Conservation (phyloP, 2,797 vertebrate species). For the Carcharodon carcharias region DNA sequence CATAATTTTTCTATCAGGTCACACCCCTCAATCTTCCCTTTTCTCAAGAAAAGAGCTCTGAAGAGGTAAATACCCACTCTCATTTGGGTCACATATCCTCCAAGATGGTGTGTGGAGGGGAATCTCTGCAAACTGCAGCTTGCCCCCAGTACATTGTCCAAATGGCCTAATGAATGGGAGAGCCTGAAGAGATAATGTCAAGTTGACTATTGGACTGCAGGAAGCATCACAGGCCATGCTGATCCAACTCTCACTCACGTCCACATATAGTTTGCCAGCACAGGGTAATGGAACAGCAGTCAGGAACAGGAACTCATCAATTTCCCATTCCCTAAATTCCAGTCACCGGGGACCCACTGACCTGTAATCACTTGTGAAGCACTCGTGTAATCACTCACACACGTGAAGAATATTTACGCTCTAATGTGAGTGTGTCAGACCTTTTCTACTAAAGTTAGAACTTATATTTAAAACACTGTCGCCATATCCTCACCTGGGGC, state of each 20-base stretch:
- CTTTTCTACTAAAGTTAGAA: background rate
- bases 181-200: background rate
- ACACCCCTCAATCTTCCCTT: no score
- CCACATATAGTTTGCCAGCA: background rate
- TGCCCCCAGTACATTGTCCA: background rate
- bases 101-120: no score
- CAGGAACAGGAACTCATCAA: background rate
- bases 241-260: background rate
- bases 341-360: background rate
- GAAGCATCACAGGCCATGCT: background rate
- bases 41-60: no score
- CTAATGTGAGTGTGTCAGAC: background rate
- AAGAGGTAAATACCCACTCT: no score
- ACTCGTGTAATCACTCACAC: no score
- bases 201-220: background rate
- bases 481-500: background rate
- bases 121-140: background rate
- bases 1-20: no score
- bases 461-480: background rate
- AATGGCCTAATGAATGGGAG: background rate
- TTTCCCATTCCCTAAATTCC: background rate
- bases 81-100: no score
- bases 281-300: background rate
- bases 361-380: no score
- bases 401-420: background rate